Evolutionary conservation across 2,888 invertebrate genomes (phyloP), one percentile per base, ranked within the genome.

Genomic region (Cephonodes hylas): DNA sequence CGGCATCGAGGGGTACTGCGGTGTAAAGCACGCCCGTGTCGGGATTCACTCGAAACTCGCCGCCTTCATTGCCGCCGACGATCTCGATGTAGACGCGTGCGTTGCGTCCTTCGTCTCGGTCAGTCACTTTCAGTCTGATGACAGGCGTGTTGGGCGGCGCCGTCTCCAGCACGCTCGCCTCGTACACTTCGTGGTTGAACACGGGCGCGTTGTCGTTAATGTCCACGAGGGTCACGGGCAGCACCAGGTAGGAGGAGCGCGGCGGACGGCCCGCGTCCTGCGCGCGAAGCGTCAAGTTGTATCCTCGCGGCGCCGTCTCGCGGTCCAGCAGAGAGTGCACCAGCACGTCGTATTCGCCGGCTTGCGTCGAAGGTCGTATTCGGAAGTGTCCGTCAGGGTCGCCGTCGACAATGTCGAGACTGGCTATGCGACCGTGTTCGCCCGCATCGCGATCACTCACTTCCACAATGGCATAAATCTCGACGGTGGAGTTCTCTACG

Each of bases 11-110:
- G 42, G 91, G 85, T 34, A 95, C 95, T 13, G 96, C 95, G 0
- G 98, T 97, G 81, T 97, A 97, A 1, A 99, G 86, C 93, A 98
- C 96, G 1, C 99, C 99, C 0, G 97, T 97, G 70, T 96, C 96
- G 0, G 96, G 95, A 84, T 98, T 97, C 8, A 99, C 95, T 68
- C 94, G 93, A 84, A 99, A 99, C 80, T 97, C 96, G 0, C 96
- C 96, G 5, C 96, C 96, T 81, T 97, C 96, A 84, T 98, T 98
- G 3, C 98, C 98, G 2, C 97, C 97, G 2, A 97, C 97, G 60
- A 99, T 97, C 87, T 96, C 96, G 66, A 99, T 94, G 75, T 95
- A 95, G 0, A 98, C 96, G 76, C 96, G 94, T 5, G 97, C 97
- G 82, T 97, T 97, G 80, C 94, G 95, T 0, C 97, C 97, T 70